phyloP scores from a whole-genome alignment of 1,140 invertebrate species.

The Tetranychus cinnabarinus region DNA sequence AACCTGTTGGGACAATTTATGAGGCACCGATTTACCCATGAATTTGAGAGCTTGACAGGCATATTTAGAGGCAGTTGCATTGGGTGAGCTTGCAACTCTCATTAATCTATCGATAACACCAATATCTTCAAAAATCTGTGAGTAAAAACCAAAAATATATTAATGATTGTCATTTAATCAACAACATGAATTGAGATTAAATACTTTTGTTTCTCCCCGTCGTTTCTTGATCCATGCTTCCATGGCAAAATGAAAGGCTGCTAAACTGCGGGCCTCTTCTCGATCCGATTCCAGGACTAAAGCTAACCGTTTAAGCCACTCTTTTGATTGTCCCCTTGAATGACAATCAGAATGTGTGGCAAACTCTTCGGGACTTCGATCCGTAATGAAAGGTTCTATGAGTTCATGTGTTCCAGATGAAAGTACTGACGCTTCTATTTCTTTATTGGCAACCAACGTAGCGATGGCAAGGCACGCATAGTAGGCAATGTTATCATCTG shows the following conservation, averaged over 20 bases:
- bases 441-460: constrained; percentile 86
- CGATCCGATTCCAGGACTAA: constrained; percentile 85
- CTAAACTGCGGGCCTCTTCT: constrained; percentile 82
- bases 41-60: constrained; percentile 79
- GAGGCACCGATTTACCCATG: constrained; percentile 87
- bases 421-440: constrained; percentile 84
- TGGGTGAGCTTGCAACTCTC: constrained; percentile 87
- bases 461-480: constrained; percentile 94
- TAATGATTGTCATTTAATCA: neutral
- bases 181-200: neutral
- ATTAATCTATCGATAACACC: constrained; percentile 84
- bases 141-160: neutral
- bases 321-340: constrained; percentile 83
- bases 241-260: constrained; percentile 98
- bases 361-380: constrained; percentile 82
- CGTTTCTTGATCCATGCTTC: constrained; percentile 92
- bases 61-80: constrained; percentile 89
- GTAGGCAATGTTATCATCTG: constrained; percentile 89
- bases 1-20: constrained; percentile 90
- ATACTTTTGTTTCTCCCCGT: constrained; percentile 63
- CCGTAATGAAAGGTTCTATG: constrained; percentile 83
- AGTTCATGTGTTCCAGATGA: constrained; percentile 83
- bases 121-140: constrained; percentile 65
- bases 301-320: constrained; percentile 77
- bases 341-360: constrained; percentile 64